Conservation (phyloP, 2,113 vertebrate genomes). For the Motacilla tschutschensis region DNA sequence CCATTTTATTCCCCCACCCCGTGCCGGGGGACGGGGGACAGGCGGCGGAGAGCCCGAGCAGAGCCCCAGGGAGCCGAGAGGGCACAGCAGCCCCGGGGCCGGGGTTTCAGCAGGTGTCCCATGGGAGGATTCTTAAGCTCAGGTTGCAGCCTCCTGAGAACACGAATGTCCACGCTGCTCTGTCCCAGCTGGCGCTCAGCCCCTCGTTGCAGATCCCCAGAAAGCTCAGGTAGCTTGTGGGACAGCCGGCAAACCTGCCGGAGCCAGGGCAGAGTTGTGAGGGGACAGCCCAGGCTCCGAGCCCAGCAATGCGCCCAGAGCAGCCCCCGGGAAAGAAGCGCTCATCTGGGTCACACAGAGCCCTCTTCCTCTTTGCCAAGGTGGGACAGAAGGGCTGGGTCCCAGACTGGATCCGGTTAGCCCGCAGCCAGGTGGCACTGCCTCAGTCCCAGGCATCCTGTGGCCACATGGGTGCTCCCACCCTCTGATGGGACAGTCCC, state of each 20-base stretch:
- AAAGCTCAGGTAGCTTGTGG: conserved; percentile 33
- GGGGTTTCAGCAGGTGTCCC: no score
- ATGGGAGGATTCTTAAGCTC: no score
- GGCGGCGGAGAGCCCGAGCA: no score
- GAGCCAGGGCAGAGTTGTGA: not conserved
- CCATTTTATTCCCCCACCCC: no score
- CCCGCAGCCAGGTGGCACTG: not conserved
- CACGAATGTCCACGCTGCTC: no score
- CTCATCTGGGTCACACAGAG: not conserved
- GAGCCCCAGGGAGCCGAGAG: no score
- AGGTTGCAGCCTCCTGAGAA: no score
- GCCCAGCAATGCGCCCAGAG: not conserved
- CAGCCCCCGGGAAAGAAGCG: not conserved
- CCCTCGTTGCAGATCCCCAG: conserved; percentile 48
- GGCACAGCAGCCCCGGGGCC: no score
- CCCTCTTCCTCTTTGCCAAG: not conserved
- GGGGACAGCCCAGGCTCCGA: not conserved
- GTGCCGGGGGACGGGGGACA: no score
- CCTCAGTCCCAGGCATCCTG: not conserved
- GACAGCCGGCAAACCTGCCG: conserved; percentile 45
- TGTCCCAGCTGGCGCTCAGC: not conserved
- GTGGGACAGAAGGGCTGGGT: not conserved
- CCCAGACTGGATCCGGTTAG: not conserved
- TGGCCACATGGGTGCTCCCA: not conserved
- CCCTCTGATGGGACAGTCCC: not conserved